Base-by-base conservation (phyloP, 2,888 invertebrate species). In the Scaeva pyrastri region DNA sequence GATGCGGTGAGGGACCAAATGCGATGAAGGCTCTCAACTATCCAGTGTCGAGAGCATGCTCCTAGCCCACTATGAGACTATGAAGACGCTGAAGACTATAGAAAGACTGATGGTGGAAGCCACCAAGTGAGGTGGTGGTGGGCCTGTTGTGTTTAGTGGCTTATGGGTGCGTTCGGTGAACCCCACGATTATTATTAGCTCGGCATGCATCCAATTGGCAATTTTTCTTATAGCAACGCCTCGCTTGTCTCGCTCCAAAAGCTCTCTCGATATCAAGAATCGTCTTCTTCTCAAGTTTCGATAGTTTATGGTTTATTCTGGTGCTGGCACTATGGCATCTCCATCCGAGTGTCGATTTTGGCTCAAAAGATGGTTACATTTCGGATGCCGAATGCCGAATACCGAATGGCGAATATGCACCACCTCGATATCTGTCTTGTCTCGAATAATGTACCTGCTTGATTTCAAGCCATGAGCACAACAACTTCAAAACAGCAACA, bases 111-210 rank as follows among this genome's bases (percentile, higher is more conserved):
- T 31, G 31, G 6, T 31, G 31, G 14, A 26, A 21, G 36, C 1
- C n/a, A n/a, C n/a, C n/a, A n/a, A 14, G 31, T 12, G 31, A 12
- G 50, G 39, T 26, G 23, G 39, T 39, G 68, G 52, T 39, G 68
- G 36, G 52, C 52, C 68, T 68, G 39, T 0, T 31, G 31, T 31
- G 31, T 68, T 68, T 68, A 68, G 78, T 79, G 91, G 90, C 91
- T 92, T 92, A 90, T 92, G 92, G 92, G 92, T 92, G 92, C 92
- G 92, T 92, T 92, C 91, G 91, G 91, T 91, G 92, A 92, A 91
- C 92, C 91, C 91, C 91, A 92, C 92, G 92, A 92, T 91, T 90
- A 89, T 90, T 91, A 91, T 90, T 90, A 90, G 90, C 88, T 74
- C 77, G 82, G 86, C 82, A 86, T 86, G 86, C 86, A 86, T 77